Percentiles rank a stretch among this genome's conserved stretches.
These are phyloP conservation scores for Grantiella picta DNA, from an alignment of 2,113 vertebrate species.

Conservation along the genomic window DNA sequence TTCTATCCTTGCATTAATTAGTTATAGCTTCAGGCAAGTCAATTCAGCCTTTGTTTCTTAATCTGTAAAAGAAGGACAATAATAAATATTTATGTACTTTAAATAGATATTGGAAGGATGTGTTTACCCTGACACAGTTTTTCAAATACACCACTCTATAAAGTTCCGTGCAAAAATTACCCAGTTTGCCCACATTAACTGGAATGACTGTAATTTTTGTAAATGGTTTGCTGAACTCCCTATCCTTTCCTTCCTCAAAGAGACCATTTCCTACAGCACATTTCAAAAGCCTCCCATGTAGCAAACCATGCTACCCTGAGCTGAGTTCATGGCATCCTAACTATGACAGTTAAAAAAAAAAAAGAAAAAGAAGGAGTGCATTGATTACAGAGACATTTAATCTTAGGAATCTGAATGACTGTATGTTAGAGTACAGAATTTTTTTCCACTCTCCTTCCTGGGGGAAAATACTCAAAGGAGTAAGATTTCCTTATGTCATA, in stretches of 20 bases:
- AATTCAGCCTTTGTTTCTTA: not conserved
- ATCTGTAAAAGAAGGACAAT: not conserved
- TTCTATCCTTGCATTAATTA: not conserved
- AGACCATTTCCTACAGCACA: rapidly evolving
- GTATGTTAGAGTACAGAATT: not conserved
- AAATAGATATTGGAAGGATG: not conserved
- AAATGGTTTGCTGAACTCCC: not conserved
- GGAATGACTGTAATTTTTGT: not conserved
- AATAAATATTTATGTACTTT: slow-evolving; percentile 15
- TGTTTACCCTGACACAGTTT: not conserved
- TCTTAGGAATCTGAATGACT: not conserved
- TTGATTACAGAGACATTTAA: not conserved
- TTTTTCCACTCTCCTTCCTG: not conserved
- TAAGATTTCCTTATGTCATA: not conserved
- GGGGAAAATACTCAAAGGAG: not conserved
- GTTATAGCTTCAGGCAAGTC: not conserved
- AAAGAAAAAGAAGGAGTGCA: not conserved
- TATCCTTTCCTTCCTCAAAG: not conserved
- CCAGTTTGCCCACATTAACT: not conserved
- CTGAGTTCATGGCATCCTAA: not conserved
- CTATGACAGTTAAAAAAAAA: no score
- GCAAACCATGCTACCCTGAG: not conserved
- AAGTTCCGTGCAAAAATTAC: not conserved
- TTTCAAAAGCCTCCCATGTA: not conserved
- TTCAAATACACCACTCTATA: not conserved